Evolutionary conservation across 2,113 vertebrate species (phyloP).

Genomic region (Apaloderma vittatum): DNA sequence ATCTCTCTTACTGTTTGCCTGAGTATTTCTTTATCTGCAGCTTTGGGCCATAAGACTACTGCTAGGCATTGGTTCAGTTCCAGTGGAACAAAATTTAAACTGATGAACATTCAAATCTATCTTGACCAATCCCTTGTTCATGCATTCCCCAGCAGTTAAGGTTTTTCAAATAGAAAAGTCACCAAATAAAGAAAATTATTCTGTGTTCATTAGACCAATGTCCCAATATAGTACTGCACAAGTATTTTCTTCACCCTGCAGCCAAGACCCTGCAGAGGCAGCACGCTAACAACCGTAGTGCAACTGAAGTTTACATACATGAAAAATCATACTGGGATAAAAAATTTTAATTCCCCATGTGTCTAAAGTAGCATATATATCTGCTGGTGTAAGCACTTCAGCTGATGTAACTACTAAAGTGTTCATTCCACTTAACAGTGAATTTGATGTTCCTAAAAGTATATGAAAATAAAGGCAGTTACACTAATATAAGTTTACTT

Average conservation of each 20-base stretch:
- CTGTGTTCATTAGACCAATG: not conserved
- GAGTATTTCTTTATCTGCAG: not conserved
- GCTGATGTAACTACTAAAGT: not conserved
- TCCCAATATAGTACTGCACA: not conserved
- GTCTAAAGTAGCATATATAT: not conserved
- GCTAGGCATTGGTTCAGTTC: not conserved
- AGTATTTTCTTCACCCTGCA: not conserved
- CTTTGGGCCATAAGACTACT: not conserved
- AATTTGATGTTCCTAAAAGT: not conserved
- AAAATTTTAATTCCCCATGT: not conserved
- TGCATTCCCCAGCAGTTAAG: not conserved
- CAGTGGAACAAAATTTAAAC: not conserved
- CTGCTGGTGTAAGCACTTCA: not conserved
- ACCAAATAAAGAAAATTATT: not conserved
- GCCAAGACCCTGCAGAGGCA: not conserved
- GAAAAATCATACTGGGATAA: not conserved
- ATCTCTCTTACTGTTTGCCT: not conserved
- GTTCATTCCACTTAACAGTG: not conserved
- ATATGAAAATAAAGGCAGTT: not conserved
- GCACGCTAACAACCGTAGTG: not conserved
- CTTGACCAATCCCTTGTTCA: not conserved
- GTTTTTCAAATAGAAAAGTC: not conserved
- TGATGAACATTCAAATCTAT: not conserved
- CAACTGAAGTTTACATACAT: not conserved
- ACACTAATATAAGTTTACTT: not conserved